phyloP scores from a whole-genome alignment of 1,140 invertebrate species.

The Drepana arcuata region DNA sequence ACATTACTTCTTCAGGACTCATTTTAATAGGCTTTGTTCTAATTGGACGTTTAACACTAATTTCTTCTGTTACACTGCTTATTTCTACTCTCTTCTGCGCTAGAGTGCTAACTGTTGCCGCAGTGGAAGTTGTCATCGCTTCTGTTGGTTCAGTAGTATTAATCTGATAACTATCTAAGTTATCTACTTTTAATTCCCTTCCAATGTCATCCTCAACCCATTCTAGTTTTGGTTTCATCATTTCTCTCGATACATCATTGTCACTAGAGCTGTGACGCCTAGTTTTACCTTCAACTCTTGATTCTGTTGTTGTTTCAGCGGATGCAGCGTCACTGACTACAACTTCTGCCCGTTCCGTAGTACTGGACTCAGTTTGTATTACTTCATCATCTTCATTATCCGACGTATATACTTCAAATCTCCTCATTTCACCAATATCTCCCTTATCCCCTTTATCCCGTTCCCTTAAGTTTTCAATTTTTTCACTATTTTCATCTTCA shows the following conservation, averaged over 20 bases:
- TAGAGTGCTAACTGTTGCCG: background rate
- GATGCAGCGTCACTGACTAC: background rate
- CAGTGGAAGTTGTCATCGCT: constrained; percentile 5
- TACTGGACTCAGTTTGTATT: background rate
- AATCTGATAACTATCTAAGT: background rate
- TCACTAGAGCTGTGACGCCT: background rate
- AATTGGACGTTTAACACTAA: constrained; percentile 7
- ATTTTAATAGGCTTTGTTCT: constrained; percentile 11
- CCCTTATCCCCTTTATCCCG: too few relatives aligned
- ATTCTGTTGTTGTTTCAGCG: background rate
- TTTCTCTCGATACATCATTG: background rate
- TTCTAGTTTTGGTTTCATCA: constrained; percentile 17
- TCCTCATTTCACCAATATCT: too few relatives aligned
- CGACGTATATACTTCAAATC: constrained; percentile 2
- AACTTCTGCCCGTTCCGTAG: background rate
- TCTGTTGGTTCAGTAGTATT: constrained; percentile 1
- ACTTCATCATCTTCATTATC: constrained; percentile 4
- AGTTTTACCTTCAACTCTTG: background rate
- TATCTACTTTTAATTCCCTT: constrained; percentile 14
- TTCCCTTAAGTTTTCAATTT: too few relatives aligned
- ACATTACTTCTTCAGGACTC: constrained; percentile 17
- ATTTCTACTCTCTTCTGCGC: constrained; percentile 17
- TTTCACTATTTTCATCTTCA: background rate
- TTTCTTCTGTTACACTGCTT: constrained; percentile 29
- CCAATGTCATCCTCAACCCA: constrained; percentile 35